Percentiles rank a stretch among this genome's conserved stretches.
Evolutionary conservation across 2,888 invertebrate genomes (phyloP).

Genomic region (Eristalinus sepulchralis): DNA sequence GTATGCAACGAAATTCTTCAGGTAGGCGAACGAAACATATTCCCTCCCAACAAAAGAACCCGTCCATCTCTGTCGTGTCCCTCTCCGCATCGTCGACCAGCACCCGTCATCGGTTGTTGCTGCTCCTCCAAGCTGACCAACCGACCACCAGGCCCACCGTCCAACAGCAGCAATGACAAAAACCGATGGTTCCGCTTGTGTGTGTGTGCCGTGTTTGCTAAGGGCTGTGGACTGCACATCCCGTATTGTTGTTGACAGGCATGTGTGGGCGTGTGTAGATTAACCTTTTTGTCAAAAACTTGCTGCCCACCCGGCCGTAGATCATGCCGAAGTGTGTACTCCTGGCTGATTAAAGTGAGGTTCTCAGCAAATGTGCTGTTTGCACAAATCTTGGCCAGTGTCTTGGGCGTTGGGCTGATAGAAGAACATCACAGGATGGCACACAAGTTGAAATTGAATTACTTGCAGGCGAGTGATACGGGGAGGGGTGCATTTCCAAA

Average conservation of each 20-base stretch:
- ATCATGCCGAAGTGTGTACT: background rate
- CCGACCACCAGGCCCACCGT: background rate
- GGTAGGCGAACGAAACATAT: conserved; percentile 75
- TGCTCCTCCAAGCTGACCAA: background rate
- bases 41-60: conserved; percentile 11
- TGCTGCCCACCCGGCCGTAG: background rate
- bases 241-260: background rate
- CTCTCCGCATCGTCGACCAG: too few species aligned
- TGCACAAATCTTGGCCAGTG: background rate
- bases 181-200: background rate
- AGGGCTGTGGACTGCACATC: background rate
- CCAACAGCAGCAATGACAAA: background rate
- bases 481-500: background rate
- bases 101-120: background rate
- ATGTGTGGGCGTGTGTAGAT: conserved; percentile 3
- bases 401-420: background rate
- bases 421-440: background rate
- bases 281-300: conserved; percentile 4
- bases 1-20: conserved; percentile 81
- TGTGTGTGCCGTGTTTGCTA: background rate
- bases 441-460: conserved; percentile 48
- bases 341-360: conserved; percentile 34
- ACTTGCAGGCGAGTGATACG: conserved; percentile 20
- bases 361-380: conserved; percentile 2
- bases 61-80: conserved; percentile 24